These are phyloP conservation scores for Anguilla rostrata DNA, from an alignment of 2,113 vertebrate species.

Conservation along the genomic window DNA sequence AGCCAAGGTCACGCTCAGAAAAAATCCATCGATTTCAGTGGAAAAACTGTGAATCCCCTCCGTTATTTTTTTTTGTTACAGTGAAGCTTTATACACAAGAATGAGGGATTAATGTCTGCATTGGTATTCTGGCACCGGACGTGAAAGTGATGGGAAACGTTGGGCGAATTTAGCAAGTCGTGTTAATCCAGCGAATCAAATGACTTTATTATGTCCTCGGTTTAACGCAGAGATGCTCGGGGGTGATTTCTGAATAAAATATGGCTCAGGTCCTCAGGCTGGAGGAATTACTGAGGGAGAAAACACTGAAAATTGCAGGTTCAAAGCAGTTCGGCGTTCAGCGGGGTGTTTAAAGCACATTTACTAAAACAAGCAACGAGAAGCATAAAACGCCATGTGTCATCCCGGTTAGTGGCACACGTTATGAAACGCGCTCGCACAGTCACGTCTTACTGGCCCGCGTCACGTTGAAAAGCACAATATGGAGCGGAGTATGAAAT, in stretches of 20 bases:
- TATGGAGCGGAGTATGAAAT: no score
- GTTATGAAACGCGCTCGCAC: no score
- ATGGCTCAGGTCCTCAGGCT: neutral
- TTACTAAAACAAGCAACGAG: no score
- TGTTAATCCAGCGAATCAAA: neutral
- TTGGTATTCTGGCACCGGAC: neutral
- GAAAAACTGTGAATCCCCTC: neutral
- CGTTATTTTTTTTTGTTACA: neutral
- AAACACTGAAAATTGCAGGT: neutral
- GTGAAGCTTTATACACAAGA: neutral
- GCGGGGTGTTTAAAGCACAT: neutral
- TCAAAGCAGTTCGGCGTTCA: neutral
- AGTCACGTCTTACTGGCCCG: no score
- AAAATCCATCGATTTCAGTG: neutral
- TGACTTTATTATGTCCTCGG: neutral
- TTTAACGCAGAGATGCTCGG: neutral
- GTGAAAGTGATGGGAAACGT: neutral
- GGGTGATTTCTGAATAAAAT: neutral
- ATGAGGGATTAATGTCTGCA: neutral
- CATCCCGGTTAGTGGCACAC: no score
- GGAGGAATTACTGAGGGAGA: neutral
- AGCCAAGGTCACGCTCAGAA: neutral
- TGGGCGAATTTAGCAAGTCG: neutral
- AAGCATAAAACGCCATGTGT: no score
- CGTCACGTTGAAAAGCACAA: no score